phyloP scores from a whole-genome alignment of 2,888 invertebrate species.

The Camptogramma bilineatum region DNA sequence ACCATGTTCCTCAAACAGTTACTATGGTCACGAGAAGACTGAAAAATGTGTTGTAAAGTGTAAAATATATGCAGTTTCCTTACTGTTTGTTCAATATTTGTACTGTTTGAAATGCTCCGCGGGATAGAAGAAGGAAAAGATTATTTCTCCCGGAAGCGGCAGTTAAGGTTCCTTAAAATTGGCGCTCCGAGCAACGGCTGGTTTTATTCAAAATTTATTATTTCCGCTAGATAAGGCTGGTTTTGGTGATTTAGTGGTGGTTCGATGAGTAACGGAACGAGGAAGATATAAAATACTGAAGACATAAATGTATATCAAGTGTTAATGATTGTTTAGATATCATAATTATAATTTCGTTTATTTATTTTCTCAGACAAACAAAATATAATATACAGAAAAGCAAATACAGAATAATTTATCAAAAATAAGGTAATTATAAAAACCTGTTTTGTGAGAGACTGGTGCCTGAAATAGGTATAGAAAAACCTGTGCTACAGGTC shows the following conservation, averaged over 20 bases:
- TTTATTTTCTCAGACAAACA: too few relatives aligned
- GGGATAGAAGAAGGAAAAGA: conserved; percentile 15
- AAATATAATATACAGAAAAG: too few relatives aligned
- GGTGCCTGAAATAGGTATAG: too few relatives aligned
- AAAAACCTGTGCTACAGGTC: too few relatives aligned
- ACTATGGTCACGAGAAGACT: too few relatives aligned
- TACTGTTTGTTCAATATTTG: conserved; percentile 5
- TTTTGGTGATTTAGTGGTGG: background rate
- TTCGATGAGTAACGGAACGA: background rate
- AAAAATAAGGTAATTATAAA: too few relatives aligned
- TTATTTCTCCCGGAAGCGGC: conserved; percentile 25
- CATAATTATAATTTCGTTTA: too few relatives aligned
- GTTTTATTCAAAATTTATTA: conserved; percentile 24
- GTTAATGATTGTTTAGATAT: background rate
- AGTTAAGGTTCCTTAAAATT: conserved; percentile 26
- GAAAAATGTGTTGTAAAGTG: too few relatives aligned
- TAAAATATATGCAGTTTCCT: background rate
- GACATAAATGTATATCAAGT: background rate
- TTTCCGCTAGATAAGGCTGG: conserved; percentile 15
- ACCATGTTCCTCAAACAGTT: too few relatives aligned
- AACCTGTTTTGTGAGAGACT: too few relatives aligned
- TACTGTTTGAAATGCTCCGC: conserved; percentile 7
- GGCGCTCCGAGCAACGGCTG: conserved; percentile 17
- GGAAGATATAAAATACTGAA: background rate
- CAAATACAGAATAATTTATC: too few relatives aligned